These are phyloP conservation scores for Tenrec ecaudatus DNA, from an alignment of 2,113 vertebrate genomes.

Conservation along the genomic window DNA sequence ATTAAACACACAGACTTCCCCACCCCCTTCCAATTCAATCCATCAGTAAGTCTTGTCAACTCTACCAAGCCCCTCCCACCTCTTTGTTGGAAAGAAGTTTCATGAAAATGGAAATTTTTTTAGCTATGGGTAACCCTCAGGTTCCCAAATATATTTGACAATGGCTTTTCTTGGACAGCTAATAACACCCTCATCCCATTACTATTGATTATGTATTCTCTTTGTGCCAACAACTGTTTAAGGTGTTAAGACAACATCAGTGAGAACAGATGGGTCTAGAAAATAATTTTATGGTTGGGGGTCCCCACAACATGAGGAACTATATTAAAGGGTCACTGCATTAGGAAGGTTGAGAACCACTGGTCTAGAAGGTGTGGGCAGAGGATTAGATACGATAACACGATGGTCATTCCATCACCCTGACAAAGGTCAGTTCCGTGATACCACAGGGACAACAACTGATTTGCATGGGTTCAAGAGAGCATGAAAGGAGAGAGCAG, in stretches of 20 bases:
- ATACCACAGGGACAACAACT: not conserved
- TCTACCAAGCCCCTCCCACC: not conserved
- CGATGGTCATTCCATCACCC: not conserved
- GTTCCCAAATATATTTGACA: not conserved
- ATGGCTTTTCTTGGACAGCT: not conserved
- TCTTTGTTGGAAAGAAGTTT: not conserved
- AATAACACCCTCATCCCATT: not conserved
- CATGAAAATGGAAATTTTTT: not conserved
- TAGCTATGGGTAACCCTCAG: not conserved
- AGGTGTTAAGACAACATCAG: not conserved
- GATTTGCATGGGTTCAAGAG: not conserved
- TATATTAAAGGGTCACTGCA: too few relatives aligned
- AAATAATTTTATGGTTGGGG: too few relatives aligned
- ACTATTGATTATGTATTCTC: not conserved
- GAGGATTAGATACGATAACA: not conserved
- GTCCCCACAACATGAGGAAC: too few relatives aligned
- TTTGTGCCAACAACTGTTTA: not conserved
- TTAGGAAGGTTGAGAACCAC: too few relatives aligned
- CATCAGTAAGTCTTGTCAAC: too few relatives aligned
- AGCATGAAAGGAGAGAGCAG: not conserved
- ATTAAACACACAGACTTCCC: not conserved
- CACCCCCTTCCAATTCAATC: not conserved
- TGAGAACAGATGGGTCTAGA: not conserved
- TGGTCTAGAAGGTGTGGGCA: not conserved
- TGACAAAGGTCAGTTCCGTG: not conserved